phyloP scores from a whole-genome alignment of 2,797 vertebrate species.

The Acanthurus tractus region DNA sequence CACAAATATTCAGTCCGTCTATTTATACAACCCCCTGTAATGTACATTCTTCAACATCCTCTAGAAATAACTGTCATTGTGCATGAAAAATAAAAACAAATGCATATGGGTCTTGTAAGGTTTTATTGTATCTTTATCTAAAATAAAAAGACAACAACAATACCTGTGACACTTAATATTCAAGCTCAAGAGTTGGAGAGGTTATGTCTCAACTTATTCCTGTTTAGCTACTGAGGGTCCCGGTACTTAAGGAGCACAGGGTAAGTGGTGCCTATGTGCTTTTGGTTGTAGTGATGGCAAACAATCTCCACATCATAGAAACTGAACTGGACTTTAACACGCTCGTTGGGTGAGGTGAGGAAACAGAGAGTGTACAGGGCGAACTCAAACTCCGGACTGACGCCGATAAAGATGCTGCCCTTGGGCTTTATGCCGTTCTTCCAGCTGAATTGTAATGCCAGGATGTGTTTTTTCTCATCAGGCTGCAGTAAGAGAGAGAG shows the following conservation, averaged over 20 bases:
- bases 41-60: neutral
- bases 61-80: neutral
- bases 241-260: conserved; percentile 86
- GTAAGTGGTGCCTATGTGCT: conserved; percentile 88
- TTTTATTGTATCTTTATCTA: conserved; percentile 85
- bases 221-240: conserved; percentile 34
- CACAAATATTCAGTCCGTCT: too few species aligned
- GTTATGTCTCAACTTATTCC: conserved; percentile 12
- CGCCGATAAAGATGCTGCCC: conserved; percentile 89
- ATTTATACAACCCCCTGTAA: too few species aligned
- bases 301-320: conserved; percentile 88
- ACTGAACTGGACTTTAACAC: conserved; percentile 86
- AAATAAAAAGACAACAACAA: conserved; percentile 83
- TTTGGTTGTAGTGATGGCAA: conserved; percentile 88
- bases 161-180: conserved; percentile 66
- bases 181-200: conserved; percentile 33
- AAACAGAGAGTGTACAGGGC: conserved; percentile 89
- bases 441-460: conserved; percentile 90
- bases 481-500: conserved; percentile 72
- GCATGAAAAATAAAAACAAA: conserved; percentile 27
- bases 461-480: conserved; percentile 87
- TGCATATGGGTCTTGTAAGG: conserved; percentile 52
- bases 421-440: conserved; percentile 88
- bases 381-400: conserved; percentile 89
- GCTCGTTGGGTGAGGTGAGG: conserved; percentile 85